Percentiles rank a stretch among this genome's conserved stretches.
These are phyloP conservation scores for Phalloptychus januarius DNA, from an alignment of 2,797 vertebrate genomes.

Conservation along the genomic window DNA sequence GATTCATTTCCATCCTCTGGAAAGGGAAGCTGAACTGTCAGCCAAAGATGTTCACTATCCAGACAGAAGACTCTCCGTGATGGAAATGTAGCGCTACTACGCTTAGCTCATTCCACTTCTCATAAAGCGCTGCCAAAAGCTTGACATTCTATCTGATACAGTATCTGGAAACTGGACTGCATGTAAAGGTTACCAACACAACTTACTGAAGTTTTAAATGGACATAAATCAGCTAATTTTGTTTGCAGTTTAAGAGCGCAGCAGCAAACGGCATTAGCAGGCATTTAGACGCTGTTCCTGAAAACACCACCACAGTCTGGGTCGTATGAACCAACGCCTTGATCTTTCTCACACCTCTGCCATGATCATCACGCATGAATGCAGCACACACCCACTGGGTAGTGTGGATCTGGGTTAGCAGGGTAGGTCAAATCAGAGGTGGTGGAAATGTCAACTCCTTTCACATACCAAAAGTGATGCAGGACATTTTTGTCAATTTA, in stretches of 20 bases:
- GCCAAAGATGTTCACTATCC: constrained; percentile 45
- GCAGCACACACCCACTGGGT: constrained; percentile 20
- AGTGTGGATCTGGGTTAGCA: constrained; percentile 25
- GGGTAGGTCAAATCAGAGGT: constrained; percentile 34
- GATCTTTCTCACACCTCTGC: constrained; percentile 63
- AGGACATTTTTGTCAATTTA: constrained; percentile 1
- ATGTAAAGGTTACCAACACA: constrained; percentile 50
- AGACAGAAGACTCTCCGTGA: constrained; percentile 40
- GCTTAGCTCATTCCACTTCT: constrained; percentile 45
- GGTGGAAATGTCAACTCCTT: constrained; percentile 67
- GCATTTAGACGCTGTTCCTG: constrained; percentile 26
- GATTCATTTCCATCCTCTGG: constrained; percentile 53
- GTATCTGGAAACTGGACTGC: constrained; percentile 36
- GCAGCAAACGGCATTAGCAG: constrained; percentile 13
- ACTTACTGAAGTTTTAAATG: constrained; percentile 55
- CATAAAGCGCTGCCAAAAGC: constrained; percentile 52
- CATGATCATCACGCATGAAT: constrained; percentile 43
- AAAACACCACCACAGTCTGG: constrained; percentile 36
- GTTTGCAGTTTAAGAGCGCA: constrained; percentile 34
- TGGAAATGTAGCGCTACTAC: constrained; percentile 54
- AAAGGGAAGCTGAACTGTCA: constrained; percentile 28
- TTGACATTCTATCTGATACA: constrained; percentile 44
- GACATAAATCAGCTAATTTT: constrained; percentile 62
- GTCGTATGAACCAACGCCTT: constrained; percentile 33
- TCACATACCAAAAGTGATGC: constrained; percentile 21